phyloP scores from a whole-genome alignment of 2,888 invertebrate genomes.

The Eurytoma adleriae region DNA sequence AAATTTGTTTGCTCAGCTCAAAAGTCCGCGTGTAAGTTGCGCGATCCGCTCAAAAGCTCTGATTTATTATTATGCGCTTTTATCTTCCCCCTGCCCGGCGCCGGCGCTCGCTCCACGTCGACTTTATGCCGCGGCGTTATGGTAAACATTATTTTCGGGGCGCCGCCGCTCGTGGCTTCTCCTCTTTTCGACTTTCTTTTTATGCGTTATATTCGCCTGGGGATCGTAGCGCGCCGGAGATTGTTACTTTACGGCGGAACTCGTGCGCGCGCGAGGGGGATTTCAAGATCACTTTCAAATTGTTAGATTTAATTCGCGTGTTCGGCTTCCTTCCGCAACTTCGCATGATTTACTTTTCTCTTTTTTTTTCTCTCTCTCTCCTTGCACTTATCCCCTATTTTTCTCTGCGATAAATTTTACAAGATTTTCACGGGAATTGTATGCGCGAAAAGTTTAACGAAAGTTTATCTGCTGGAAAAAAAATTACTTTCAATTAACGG shows the following conservation, averaged over 20 bases:
- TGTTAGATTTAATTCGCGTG: constrained; percentile 55
- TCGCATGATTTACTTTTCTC: constrained; percentile 22
- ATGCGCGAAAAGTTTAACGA: too few relatives aligned
- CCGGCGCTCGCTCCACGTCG: neutral
- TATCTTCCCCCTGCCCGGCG: constrained; percentile 20
- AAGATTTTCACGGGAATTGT: neutral
- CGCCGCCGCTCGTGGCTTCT: constrained; percentile 2
- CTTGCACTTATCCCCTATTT: too few relatives aligned
- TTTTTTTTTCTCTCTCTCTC: neutral
- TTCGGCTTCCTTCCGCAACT: constrained; percentile 23
- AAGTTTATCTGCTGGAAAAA: too few relatives aligned
- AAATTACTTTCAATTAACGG: too few relatives aligned
- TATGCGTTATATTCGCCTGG: constrained; percentile 40
- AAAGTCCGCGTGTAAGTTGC: neutral
- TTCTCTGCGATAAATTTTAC: too few relatives aligned
- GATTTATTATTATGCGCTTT: constrained; percentile 51
- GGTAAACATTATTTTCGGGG: constrained; percentile 48
- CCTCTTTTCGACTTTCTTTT: constrained; percentile 41
- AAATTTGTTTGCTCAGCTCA: constrained; percentile 32
- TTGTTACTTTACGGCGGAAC: constrained; percentile 54
- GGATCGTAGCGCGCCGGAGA: constrained; percentile 13
- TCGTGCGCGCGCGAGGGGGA: constrained; percentile 8
- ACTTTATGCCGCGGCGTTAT: constrained; percentile 1
- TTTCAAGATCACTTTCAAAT: constrained; percentile 54
- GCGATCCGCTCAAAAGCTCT: constrained; percentile 35